Percentiles rank a stretch among this genome's conserved stretches.
These are phyloP conservation scores for Pissodes strobi DNA, from an alignment of 1,140 invertebrate species.

Conservation along the genomic window DNA sequence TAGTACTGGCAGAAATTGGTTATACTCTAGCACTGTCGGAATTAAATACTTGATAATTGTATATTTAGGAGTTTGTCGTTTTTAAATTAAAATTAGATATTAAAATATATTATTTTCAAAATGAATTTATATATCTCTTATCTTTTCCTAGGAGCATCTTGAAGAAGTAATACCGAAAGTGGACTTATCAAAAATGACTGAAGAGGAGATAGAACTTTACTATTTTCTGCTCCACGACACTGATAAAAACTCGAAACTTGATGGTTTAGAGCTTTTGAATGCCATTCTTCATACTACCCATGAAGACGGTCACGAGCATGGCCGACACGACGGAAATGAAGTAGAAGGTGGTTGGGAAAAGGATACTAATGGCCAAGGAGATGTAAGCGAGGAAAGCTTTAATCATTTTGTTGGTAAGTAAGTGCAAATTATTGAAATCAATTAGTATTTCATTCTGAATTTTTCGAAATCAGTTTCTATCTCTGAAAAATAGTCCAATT, in stretches of 20 bases:
- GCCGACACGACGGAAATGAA: conserved; percentile 44
- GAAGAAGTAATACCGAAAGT: conserved; percentile 61
- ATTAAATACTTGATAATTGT: no score
- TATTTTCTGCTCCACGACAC: conserved; percentile 76
- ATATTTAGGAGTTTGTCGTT: no score
- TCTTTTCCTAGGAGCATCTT: conserved; percentile 70
- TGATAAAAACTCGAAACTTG: conserved; percentile 78
- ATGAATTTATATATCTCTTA: no score
- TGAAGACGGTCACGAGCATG: conserved; percentile 50
- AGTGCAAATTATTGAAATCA: no score
- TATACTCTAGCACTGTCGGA: no score
- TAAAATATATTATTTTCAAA: no score
- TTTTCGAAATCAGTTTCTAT: no score
- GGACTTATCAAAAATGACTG: conserved; percentile 67
- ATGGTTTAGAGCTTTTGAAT: conserved; percentile 78
- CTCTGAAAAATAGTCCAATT: no score
- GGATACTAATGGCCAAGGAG: not conserved
- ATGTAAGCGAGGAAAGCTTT: conserved; percentile 52
- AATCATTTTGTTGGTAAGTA: conserved; percentile 59
- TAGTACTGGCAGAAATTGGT: no score
- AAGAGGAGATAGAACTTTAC: conserved; percentile 74
- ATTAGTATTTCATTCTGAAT: no score
- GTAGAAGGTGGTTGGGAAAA: no score
- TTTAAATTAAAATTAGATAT: no score
- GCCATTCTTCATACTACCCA: conserved; percentile 68